Percentiles rank a stretch among this genome's conserved stretches.
These are phyloP conservation scores for Pogonomyrmex barbatus DNA, from an alignment of 1,140 invertebrate genomes.

Conservation along the genomic window DNA sequence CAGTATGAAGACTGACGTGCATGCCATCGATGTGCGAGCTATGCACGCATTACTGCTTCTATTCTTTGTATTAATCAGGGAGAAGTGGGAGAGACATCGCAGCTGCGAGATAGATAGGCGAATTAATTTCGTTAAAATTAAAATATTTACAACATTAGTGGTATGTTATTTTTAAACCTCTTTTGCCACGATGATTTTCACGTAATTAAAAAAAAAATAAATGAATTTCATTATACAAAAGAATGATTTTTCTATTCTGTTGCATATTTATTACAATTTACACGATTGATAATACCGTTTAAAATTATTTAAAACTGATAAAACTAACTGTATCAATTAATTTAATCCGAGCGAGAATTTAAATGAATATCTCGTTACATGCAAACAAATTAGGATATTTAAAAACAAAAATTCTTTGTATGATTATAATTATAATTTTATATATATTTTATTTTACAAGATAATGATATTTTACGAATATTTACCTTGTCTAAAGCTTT, in stretches of 20 bases:
- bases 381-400: not conserved
- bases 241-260: not conserved
- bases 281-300: not conserved
- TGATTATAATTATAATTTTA: not conserved
- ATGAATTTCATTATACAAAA: not conserved
- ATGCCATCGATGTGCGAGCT: slow-evolving; percentile 55
- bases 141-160: not conserved
- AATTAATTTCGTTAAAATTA: slow-evolving; percentile 14
- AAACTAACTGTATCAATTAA: not conserved
- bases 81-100: slow-evolving; percentile 18
- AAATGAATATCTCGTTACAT: not conserved
- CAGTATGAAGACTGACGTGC: slow-evolving; percentile 71
- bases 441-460: not conserved
- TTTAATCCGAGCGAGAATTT: not conserved
- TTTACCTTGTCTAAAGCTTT: not conserved
- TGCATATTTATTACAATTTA: not conserved
- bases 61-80: slow-evolving; percentile 70
- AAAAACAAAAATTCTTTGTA: not conserved
- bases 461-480: not conserved
- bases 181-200: not conserved
- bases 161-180: not conserved
- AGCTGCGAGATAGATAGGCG: slow-evolving; percentile 5
- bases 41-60: slow-evolving; percentile 69
- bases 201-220: not conserved
- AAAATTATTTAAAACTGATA: not conserved